Evolutionary conservation across 2,888 invertebrate species (phyloP).

Genomic region (Uloborus plumipes): DNA sequence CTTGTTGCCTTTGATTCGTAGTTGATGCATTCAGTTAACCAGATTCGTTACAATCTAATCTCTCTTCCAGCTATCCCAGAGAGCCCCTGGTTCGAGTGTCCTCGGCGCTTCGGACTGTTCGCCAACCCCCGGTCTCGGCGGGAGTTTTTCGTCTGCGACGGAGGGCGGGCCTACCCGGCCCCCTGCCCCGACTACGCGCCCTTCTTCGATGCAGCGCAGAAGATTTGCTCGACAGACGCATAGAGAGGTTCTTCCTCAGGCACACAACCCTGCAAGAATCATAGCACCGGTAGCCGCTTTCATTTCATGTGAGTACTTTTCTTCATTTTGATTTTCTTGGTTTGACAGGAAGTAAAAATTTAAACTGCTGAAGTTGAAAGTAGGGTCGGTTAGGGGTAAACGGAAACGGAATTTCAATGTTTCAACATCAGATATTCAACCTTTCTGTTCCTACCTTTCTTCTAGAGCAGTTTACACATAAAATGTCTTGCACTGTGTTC

Average conservation of each 20-base stretch:
- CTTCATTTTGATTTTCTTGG: no score
- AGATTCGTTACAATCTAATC: background rate
- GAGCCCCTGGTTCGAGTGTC: background rate
- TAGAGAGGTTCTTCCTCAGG: background rate
- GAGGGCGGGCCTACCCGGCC: background rate
- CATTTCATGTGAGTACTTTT: no score
- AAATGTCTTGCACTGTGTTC: no score
- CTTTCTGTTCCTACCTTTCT: no score
- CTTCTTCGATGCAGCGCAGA: slow-evolving; percentile 1
- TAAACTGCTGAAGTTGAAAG: no score
- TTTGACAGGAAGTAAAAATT: no score
- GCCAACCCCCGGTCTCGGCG: background rate
- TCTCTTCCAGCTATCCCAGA: background rate
- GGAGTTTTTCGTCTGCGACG: slow-evolving; percentile 1
- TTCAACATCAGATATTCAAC: no score
- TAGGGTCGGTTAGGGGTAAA: no score
- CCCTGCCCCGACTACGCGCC: background rate
- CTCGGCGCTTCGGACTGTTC: background rate
- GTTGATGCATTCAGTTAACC: no score
- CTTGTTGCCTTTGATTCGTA: no score
- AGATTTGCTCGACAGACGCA: background rate
- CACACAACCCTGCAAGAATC: background rate
- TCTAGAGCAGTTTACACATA: no score
- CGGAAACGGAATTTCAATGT: no score
- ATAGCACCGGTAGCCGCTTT: background rate